A percentile compares a stretch with the other conserved stretches of the same genome.
phyloP scores from a whole-genome alignment of 2,797 vertebrate species.

The Moxostoma hubbsi region DNA sequence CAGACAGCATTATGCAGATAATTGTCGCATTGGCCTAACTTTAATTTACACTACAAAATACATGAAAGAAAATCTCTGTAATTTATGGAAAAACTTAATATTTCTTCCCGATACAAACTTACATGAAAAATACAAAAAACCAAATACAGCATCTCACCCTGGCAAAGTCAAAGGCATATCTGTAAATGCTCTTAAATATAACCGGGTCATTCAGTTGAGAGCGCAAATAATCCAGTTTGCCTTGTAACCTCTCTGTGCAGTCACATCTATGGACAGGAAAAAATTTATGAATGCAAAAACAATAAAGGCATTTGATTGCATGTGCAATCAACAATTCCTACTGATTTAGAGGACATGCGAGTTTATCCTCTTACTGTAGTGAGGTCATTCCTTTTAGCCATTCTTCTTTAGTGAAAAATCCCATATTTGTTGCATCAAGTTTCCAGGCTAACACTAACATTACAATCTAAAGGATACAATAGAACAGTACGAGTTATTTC shows the following conservation, averaged over 20 bases:
- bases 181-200: conserved; percentile 95
- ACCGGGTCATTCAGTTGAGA: conserved; percentile 88
- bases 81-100: too few relatives aligned
- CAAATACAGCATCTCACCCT: conserved; percentile 79
- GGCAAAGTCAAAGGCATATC: conserved; percentile 98
- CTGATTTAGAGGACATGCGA: neutral
- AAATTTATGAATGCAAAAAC: conserved; percentile 48
- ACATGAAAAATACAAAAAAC: neutral
- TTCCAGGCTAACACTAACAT: conserved; percentile 98
- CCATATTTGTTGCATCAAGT: conserved; percentile 94
- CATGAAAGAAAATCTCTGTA: neutral
- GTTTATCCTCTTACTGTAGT: conserved; percentile 85
- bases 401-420: conserved; percentile 98
- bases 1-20: neutral
- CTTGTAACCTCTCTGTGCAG: conserved; percentile 90
- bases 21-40: too few relatives aligned
- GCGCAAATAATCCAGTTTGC: conserved; percentile 91
- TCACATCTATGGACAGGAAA: conserved; percentile 84
- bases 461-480: conserved; percentile 82
- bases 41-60: too few relatives aligned
- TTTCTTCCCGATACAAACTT: neutral
- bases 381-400: conserved; percentile 96
- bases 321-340: neutral
- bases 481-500: neutral
- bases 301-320: neutral